Evolutionary conservation across 2,797 vertebrate genomes (phyloP).

Genomic region (Glyptemys insculpta): DNA sequence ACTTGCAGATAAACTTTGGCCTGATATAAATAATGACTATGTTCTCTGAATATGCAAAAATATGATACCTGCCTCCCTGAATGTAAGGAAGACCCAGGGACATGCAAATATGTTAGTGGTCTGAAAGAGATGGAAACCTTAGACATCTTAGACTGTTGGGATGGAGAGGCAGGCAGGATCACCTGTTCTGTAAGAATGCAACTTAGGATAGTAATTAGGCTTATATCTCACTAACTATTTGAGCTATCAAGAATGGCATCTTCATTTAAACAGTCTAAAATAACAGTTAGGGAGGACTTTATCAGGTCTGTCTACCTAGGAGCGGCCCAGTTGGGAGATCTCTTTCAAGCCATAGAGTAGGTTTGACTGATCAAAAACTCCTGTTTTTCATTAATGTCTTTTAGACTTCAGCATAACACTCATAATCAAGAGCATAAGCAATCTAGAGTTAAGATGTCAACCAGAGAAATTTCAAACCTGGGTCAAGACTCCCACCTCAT

Average conservation of each 20-base stretch:
- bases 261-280: slow-evolving; percentile 56
- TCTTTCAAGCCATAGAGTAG: slow-evolving; percentile 39
- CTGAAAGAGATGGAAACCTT: not conserved
- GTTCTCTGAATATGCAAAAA: not conserved
- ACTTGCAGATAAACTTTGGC: not conserved
- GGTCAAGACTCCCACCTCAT: slow-evolving; percentile 33
- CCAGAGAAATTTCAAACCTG: slow-evolving; percentile 19
- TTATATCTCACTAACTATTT: too few species aligned
- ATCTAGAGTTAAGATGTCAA: slow-evolving; percentile 41
- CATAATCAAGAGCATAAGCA: slow-evolving; percentile 6
- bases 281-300: slow-evolving; percentile 57
- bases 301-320: slow-evolving; percentile 34
- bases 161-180: not conserved
- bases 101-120: not conserved
- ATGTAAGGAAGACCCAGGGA: not conserved
- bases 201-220: not conserved
- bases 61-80: not conserved
- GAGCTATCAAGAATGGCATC: not conserved
- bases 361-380: slow-evolving; percentile 61
- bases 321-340: slow-evolving; percentile 47
- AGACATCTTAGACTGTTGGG: not conserved
- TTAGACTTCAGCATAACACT: slow-evolving; percentile 38
- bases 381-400: slow-evolving; percentile 18
- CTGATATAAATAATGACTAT: not conserved
- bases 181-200: not conserved